These are phyloP conservation scores for Grammomys surdaster DNA, from an alignment of 2,113 vertebrate species.

Conservation along the genomic window DNA sequence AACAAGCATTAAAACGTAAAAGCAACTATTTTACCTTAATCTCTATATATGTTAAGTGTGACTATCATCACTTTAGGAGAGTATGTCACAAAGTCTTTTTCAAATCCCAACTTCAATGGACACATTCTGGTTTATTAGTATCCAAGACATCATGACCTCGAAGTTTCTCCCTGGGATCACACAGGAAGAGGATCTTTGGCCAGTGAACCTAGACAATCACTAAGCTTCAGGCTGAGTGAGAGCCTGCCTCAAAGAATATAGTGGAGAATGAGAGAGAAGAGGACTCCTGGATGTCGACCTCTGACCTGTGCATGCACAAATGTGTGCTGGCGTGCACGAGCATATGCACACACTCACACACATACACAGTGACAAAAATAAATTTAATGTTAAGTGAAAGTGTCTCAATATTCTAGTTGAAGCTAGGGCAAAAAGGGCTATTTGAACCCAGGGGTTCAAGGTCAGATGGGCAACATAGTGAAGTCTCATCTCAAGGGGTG, in stretches of 20 bases:
- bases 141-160: background rate
- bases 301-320: background rate
- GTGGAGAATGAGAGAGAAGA: background rate
- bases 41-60: background rate
- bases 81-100: background rate
- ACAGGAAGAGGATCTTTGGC: background rate
- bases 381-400: background rate
- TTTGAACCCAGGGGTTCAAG: background rate
- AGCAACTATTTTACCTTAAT: background rate
- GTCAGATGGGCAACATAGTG: background rate
- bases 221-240: background rate
- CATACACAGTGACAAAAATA: background rate
- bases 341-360: background rate
- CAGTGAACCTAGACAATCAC: background rate
- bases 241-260: background rate
- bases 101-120: background rate
- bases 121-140: background rate
- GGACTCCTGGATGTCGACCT: background rate
- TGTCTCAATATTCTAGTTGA: background rate
- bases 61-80: background rate
- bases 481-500: background rate
- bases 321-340: no score
- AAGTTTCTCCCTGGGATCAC: background rate
- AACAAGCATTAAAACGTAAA: background rate
- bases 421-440: background rate